Base-by-base conservation (phyloP, 2,888 invertebrate genomes). In the Phorcus lineatus region DNA sequence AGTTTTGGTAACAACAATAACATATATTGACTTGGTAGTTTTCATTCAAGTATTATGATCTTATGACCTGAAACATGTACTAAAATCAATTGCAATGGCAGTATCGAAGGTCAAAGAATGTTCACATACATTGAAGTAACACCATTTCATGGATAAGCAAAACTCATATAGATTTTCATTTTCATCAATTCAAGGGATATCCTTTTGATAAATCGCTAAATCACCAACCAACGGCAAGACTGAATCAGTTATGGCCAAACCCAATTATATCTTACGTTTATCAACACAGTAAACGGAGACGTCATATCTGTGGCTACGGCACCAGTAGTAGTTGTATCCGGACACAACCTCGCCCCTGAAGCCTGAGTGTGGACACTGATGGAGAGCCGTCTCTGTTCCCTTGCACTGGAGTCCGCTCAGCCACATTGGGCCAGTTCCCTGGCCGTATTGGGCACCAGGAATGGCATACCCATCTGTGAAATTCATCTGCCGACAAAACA, bases 401-500 rank as follows among this genome's bases (percentile, higher is more conserved):
- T 70, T 81, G 81, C 91, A 91, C 55, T 88, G 86, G 1, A 91
- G 78, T 47, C 88, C 84, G 55, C 87, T 88, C 66, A 91, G 76
- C 92, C 92, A 93, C n/a, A 92, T 87, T 0, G 90, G 91, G 4
- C 92, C 91, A 17, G 79, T 80, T 1, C 91, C 91, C 70, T 67
- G 70, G 0, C 90, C 89, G 80, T 85, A 90, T 28, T 82, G 80
- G 4, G 83, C 84, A 11, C 80, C 81, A 17, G 52, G 80, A n/a
- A 88, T 75, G 0, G 88, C 86, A 76, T 87, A 88, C 2, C 91
- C 91, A 74, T 87, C 90, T 31, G 83, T 85, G 82, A 85, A 90
- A 31, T 87, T 87, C 74, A 88, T 82, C 17, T 85, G 82, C 2
- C 89, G 88, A 80, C 91, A 91, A 36, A 91, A 82, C 0, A 96